Percentiles rank a stretch among this genome's conserved stretches.
Evolutionary conservation across 1,140 invertebrate genomes (phyloP).

Genomic region (Bicyclus anynana): DNA sequence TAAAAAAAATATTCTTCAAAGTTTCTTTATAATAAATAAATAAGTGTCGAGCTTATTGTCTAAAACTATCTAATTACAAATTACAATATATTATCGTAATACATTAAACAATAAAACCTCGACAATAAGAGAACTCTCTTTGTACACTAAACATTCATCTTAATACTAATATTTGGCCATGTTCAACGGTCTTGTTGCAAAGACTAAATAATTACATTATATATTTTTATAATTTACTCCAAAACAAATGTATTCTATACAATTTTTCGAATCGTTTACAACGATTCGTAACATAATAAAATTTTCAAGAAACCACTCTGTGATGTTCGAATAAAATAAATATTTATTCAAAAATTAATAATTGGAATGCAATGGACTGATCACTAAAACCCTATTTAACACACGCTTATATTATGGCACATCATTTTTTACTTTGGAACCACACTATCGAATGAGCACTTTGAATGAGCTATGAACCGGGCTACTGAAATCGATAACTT

Average conservation of each 20-base stretch:
- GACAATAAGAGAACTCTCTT: constrained; percentile 13
- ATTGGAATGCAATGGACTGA: constrained; percentile 45
- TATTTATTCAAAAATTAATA: constrained; percentile 1
- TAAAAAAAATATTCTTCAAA: background rate
- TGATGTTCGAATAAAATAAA: constrained; percentile 2
- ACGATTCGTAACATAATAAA: constrained; percentile 35
- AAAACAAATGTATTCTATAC: background rate
- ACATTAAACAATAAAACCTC: constrained; percentile 14
- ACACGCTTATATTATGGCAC: constrained; percentile 41
- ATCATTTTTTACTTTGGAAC: constrained; percentile 11
- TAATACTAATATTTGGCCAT: constrained; percentile 24
- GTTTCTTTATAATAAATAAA: constrained; percentile 8
- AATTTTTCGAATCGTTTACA: constrained; percentile 39
- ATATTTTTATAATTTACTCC: background rate
- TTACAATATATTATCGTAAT: constrained; percentile 16
- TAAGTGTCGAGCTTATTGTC: constrained; percentile 5
- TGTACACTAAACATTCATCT: constrained; percentile 14
- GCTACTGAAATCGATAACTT: too few species aligned
- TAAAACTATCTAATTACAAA: constrained; percentile 16
- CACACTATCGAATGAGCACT: background rate
- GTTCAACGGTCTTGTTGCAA: constrained; percentile 1
- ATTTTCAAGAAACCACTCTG: constrained; percentile 17
- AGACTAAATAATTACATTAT: constrained; percentile 1
- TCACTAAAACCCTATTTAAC: constrained; percentile 29
- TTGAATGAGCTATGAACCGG: too few species aligned